Conservation (phyloP, 2,888 invertebrate genomes). For the Anarsia innoxiella region DNA sequence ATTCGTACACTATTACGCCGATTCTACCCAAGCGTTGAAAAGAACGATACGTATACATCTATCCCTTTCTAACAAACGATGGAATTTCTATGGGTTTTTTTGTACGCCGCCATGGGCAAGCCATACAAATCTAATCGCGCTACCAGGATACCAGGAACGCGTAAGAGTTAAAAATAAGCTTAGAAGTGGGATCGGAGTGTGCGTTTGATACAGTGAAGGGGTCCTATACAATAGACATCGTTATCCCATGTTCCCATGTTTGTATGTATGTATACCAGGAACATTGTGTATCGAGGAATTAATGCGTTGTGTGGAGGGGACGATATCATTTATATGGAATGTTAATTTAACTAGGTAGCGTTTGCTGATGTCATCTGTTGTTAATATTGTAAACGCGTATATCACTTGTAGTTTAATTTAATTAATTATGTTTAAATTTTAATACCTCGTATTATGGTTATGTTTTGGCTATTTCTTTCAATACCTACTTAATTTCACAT, state of each 20-base stretch:
- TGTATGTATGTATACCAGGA: constrained; percentile 15
- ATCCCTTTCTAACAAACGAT: constrained; percentile 3
- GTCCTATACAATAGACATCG: constrained; percentile 32
- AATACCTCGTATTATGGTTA: too few relatives aligned
- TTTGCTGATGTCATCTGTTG: too few relatives aligned
- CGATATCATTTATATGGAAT: too few relatives aligned
- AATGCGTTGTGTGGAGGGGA: background rate
- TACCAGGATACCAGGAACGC: constrained; percentile 45
- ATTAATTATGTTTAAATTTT: too few relatives aligned
- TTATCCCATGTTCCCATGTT: constrained; percentile 21
- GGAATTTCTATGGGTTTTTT: background rate
- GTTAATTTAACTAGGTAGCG: too few relatives aligned
- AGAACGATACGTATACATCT: too few relatives aligned
- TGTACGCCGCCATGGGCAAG: constrained; percentile 15
- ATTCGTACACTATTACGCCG: too few relatives aligned
- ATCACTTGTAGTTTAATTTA: too few relatives aligned
- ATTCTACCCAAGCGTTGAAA: too few relatives aligned
- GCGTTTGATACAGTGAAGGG: constrained; percentile 31
- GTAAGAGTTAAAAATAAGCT: constrained; percentile 30
- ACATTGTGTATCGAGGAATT: constrained; percentile 12
- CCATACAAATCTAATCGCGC: constrained; percentile 30
- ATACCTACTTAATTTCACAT: too few relatives aligned
- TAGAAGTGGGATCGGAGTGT: constrained; percentile 26
- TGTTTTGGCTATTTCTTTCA: too few relatives aligned
- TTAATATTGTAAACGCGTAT: too few relatives aligned